Base-by-base conservation (phyloP, 2,797 vertebrate species). In the Ptychadena robeensis region DNA sequence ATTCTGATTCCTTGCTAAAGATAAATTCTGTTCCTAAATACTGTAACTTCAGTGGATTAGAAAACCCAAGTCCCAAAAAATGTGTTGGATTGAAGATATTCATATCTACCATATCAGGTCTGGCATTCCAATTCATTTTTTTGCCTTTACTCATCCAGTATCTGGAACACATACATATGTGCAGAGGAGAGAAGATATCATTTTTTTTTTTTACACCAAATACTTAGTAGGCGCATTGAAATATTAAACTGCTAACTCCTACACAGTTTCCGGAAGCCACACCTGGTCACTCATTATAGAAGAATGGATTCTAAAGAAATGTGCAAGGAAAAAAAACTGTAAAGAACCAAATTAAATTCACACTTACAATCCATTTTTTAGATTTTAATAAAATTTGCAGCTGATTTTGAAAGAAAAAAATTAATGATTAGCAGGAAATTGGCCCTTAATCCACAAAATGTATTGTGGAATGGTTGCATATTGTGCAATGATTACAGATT, bases 221-320 rank as follows among this genome's bases (percentile, higher is more conserved):
- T 18, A 68, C n/a, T 25, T 38, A n/a, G 8, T 25, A 22, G 22
- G 7, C 37, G 11, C 3, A 35, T 68, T 4, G 2, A 37, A 37
- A 37, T 68, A 68, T 68, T 61, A 2, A 61, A 68, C 9, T 12
- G 5, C 10, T 6, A 34, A 18, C 32, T 35, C 31, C 65, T 27
- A 22, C 3, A 3, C n/a, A 4, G 22, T 37, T 37, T 37, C 32
- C 6, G 66, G 66, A 68, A 35, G 10, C 18, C 32, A 25, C 34
- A 37, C 66, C 8, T 38, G 66, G n/a, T 25, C 66, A 68, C 66
- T 68, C 66, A 35, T n/a, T 2, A 9, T n/a, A 68, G 32, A 68
- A 35, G 22, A 68, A 68, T 68, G 66, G 6, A n/a, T 12, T 0
- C 11, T 2, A 22, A 53, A 0, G 25, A 11, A 28, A 61, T 9